Evolutionary conservation across 2,113 vertebrate genomes (phyloP).

Genomic region (Neomonachus schauinslandi): DNA sequence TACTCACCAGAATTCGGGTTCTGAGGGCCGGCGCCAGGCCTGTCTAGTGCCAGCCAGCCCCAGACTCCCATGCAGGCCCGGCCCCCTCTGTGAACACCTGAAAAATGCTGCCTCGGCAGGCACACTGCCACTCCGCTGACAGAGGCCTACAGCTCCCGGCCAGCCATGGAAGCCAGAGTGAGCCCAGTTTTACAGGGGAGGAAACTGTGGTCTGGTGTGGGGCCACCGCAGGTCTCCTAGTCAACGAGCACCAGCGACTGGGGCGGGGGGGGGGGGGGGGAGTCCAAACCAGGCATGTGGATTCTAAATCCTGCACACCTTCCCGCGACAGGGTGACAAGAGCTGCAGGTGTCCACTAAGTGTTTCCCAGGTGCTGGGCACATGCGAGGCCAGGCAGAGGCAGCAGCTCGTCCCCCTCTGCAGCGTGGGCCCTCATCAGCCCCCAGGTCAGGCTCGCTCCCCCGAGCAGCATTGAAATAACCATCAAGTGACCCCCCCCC

Average conservation of each 20-base stretch:
- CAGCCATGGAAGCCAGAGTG: fast-evolving
- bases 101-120: too few relatives aligned
- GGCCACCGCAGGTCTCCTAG: neutral
- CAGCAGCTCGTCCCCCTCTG: neutral
- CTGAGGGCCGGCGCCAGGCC: neutral
- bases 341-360: fast-evolving
- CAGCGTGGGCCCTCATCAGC: fast-evolving
- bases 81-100: neutral
- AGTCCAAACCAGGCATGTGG: neutral
- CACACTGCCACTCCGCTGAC: fast-evolving
- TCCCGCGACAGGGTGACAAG: fast-evolving
- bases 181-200: neutral
- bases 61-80: fast-evolving
- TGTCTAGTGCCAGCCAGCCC: too few relatives aligned
- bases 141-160: neutral
- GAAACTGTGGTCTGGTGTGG: neutral
- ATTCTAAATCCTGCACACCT: neutral
- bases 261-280: too few relatives aligned
- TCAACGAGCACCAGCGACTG: neutral
- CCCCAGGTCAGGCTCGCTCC: neutral
- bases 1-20: too few relatives aligned
- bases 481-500: neutral
- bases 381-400: fast-evolving
- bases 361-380: fast-evolving
- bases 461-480: neutral